Evolutionary conservation across 1,140 invertebrate species (phyloP).

Genomic region (Chionoecetes opilio): DNA sequence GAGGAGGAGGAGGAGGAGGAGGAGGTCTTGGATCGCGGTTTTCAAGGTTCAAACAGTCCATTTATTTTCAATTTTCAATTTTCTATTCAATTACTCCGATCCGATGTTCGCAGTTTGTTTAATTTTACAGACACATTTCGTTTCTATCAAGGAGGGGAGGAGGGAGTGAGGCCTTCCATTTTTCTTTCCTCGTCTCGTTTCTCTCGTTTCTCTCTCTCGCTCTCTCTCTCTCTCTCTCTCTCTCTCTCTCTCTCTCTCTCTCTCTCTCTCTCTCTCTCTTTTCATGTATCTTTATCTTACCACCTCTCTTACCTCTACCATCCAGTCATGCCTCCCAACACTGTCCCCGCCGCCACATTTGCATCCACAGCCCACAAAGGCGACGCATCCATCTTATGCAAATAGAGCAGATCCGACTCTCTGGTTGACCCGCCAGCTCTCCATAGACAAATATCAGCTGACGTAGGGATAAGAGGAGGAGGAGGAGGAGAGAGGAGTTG

Average conservation of each 20-base stretch:
- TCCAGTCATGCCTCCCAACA: too few species aligned
- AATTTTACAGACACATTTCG: neutral
- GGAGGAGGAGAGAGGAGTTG: constrained; percentile 32
- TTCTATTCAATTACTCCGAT: constrained; percentile 10
- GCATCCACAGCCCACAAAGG: neutral
- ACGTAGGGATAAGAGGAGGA: neutral
- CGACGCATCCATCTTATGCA: neutral
- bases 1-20: neutral
- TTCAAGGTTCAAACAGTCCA: neutral
- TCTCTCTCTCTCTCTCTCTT: neutral
- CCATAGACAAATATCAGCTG: neutral
- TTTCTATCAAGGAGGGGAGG: neutral
- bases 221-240: neutral
- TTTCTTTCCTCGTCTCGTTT: neutral
- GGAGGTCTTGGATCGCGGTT: constrained; percentile 7
- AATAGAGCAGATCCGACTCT: neutral
- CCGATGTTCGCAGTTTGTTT: neutral
- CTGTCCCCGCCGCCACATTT: too few species aligned
- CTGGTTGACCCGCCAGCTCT: neutral
- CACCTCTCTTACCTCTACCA: too few species aligned
- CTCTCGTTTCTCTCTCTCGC: neutral
- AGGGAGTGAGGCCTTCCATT: neutral
- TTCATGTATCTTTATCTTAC: neutral
- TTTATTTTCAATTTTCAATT: constrained; percentile 13
- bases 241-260: neutral